Conservation (phyloP, 2,888 invertebrate genomes). For the Drosophila mimica region DNA sequence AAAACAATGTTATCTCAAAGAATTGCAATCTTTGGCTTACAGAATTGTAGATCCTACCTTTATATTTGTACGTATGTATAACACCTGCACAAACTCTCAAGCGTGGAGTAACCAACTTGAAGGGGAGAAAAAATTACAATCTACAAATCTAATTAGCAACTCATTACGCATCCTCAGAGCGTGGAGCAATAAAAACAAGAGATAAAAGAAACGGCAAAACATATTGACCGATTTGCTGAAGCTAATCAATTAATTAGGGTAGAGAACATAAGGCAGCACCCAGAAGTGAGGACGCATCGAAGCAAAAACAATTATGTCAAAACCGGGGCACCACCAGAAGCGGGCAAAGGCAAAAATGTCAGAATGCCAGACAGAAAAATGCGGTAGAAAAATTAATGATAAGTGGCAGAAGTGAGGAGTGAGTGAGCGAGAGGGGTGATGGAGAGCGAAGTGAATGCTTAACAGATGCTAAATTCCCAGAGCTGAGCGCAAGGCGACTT, state of each 20-base stretch:
- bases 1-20: background rate
- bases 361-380: constrained; percentile 76
- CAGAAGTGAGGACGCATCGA: constrained; percentile 36
- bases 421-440: constrained; percentile 6
- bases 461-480: constrained; percentile 66
- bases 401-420: constrained; percentile 60
- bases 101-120: constrained; percentile 8
- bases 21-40: constrained; percentile 18
- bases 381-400: constrained; percentile 77
- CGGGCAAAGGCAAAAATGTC: constrained; percentile 74
- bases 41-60: background rate
- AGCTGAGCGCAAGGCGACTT: constrained; percentile 48
- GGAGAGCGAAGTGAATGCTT: constrained; percentile 31
- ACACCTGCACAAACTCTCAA: constrained; percentile 49
- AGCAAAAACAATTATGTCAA: constrained; percentile 76
- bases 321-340: constrained; percentile 51
- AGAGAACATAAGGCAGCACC: constrained; percentile 23
- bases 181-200: constrained; percentile 54
- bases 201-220: constrained; percentile 58
- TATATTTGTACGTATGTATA: background rate
- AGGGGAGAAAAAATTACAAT: constrained; percentile 50
- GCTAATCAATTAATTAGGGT: constrained; percentile 84
- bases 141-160: constrained; percentile 83
- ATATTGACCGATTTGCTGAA: constrained; percentile 84
- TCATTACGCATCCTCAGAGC: constrained; percentile 71